phyloP scores from a whole-genome alignment of 2,888 invertebrate genomes.

The Opisthograptis luteolata region DNA sequence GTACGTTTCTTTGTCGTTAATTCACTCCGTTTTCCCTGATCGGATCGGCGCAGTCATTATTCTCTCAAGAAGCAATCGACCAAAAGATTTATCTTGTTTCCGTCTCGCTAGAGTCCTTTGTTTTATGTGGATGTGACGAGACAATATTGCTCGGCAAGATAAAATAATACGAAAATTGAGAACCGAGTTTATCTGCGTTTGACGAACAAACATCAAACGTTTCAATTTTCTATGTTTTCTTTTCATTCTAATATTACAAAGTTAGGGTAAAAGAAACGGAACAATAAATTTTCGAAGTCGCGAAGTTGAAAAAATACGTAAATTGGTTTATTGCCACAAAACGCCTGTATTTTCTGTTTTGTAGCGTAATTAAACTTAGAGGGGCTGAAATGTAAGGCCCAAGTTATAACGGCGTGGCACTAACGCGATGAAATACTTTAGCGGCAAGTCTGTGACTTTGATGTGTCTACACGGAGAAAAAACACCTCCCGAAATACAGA shows the following conservation, averaged over 20 bases:
- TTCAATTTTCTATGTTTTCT: not conserved
- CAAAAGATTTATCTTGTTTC: slow-evolving; percentile 21
- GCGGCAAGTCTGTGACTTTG: not conserved
- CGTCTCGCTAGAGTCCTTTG: slow-evolving; percentile 15
- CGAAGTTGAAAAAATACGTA: slow-evolving; percentile 31
- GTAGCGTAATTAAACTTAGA: slow-evolving; percentile 42
- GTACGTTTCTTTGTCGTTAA: slow-evolving; percentile 15
- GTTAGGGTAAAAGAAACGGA: slow-evolving; percentile 14
- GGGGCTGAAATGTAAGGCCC: slow-evolving; percentile 14
- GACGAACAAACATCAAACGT: slow-evolving; percentile 2
- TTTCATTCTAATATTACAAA: slow-evolving; percentile 18
- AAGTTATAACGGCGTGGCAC: slow-evolving; percentile 18
- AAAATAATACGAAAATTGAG: slow-evolving; percentile 1
- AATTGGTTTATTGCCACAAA: slow-evolving; percentile 42
- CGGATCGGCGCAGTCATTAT: slow-evolving; percentile 16
- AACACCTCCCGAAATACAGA: no score
- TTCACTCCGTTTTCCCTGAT: slow-evolving; percentile 9
- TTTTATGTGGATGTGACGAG: slow-evolving; percentile 8
- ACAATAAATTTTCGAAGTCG: slow-evolving; percentile 22
- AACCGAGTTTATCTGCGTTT: not conserved
- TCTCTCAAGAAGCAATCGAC: slow-evolving; percentile 21
- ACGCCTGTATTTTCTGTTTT: slow-evolving; percentile 41
- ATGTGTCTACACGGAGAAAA: no score
- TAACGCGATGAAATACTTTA: no score
- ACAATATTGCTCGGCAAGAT: slow-evolving; percentile 13